Base-by-base conservation (phyloP, 2,888 invertebrate species). In the Pachliopta kotzebuea region DNA sequence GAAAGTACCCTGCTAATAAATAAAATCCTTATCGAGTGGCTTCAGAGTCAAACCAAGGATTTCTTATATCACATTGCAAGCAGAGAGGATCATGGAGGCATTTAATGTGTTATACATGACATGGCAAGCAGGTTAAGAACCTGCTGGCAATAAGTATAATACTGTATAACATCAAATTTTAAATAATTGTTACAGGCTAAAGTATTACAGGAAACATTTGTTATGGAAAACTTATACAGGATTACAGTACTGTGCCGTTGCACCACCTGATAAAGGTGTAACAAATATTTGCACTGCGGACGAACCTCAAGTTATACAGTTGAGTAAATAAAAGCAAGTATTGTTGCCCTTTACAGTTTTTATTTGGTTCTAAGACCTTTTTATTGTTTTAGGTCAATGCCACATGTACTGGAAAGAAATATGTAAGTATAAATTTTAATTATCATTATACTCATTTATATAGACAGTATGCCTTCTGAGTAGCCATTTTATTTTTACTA, bases 191-290 rank as follows among this genome's bases (percentile, higher is more conserved):
- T 93, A 67, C 84, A 95, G 95, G 69, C 85, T 94, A 3, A 94
- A 94, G 79, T 94, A 94, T 79, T 94, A 94, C 79, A 91, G 94
- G 74, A 96, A 96, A 88, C 95, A 95, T 88, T 92, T 97, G 56
- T 94, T 97, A 82, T 97, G 97, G 95, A 96, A 95, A 90, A 95
- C 97, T 2, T 96, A 97, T 83, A 96, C 96, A 76, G 93, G 96
- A 4, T 90, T 97, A 53, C 97, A 97, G 77, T 97, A 97, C 76
- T 94, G 96, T 74, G 96, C 97, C 4, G 97, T 97, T 0, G 93
- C 96, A n/a, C 93, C 96, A 70, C 96, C 96, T 4, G 94, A 84
- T 92, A 96, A 90, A 93, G 86, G 87, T 29, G 83, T 87, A 11
- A 66, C 88, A 52, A 95, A 86, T 92, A 92, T 78, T 84, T 94